These are phyloP conservation scores for Gouania willdenowi DNA, from an alignment of 2,797 vertebrate genomes.

Conservation along the genomic window DNA sequence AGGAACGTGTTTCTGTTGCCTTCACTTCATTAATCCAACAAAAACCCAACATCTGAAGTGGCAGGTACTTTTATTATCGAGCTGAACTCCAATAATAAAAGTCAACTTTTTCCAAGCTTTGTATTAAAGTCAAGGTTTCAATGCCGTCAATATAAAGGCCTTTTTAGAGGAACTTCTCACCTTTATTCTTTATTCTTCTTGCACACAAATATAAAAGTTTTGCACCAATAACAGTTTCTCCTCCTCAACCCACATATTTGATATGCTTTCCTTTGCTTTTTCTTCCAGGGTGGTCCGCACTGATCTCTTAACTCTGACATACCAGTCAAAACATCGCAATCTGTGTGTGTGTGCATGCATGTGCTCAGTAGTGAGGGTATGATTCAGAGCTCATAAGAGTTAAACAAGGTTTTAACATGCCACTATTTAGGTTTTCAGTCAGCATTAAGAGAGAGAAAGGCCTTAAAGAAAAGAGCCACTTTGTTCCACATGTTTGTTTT, in stretches of 20 bases:
- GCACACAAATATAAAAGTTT: neutral
- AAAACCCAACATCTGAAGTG: constrained; percentile 39
- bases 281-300: constrained; percentile 57
- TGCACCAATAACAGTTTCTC: constrained; percentile 1
- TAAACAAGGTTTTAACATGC: constrained; percentile 58
- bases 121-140: neutral
- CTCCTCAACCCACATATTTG: constrained; percentile 22
- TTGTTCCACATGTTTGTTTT: too few relatives aligned
- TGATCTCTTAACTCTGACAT: constrained; percentile 67
- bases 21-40: constrained; percentile 7
- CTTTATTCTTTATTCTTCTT: neutral
- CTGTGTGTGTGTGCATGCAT: constrained; percentile 42
- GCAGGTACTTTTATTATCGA: constrained; percentile 24
- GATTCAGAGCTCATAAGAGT: constrained; percentile 59
- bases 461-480: constrained; percentile 13
- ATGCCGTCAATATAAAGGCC: constrained; percentile 2
- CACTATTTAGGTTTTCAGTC: constrained; percentile 52
- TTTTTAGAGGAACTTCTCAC: neutral
- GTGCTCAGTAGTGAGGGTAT: constrained; percentile 48
- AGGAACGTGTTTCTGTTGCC: constrained; percentile 30
- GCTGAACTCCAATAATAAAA: constrained; percentile 15
- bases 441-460: constrained; percentile 35
- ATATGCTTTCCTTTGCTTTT: constrained; percentile 13
- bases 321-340: constrained; percentile 62
- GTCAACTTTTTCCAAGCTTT: constrained; percentile 12